Evolutionary conservation across 2,888 invertebrate species (phyloP), one percentile per base, ranked within the genome.

Genomic region (Mimachlamys varia): DNA sequence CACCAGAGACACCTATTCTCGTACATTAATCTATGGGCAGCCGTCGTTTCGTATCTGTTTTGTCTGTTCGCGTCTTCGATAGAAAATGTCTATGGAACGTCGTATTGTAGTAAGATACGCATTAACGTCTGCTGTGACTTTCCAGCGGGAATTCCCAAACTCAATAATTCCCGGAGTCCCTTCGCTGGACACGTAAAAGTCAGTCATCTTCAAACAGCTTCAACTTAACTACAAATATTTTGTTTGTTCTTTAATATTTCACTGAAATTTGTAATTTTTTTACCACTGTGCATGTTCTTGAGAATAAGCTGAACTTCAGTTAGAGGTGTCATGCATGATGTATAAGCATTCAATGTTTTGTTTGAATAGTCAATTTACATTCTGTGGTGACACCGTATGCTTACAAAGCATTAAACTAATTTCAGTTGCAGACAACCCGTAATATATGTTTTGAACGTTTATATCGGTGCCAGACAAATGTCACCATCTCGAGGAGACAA

Each of bases 401-500:
- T 76, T 19, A 15, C 3, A 53, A 53, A 53, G 53, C 33, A n/a
- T 76, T 76, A 76, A 19, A 62, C 27, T 33, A 76, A 76, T 33
- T 22, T 33, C 33, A 76, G 76, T 22, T 33, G 33, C 76, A 76
- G 27, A 27, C 33, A 33, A n/a, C 13, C 27, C 2, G 22, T 44
- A 44, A 76, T 76, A 33, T 76, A 27, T 76, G 33, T 33, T 76
- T 76, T 58, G 19, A 76, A 33, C 33, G 76, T 27, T 76, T 76
- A 27, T 76, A 17, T 58, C 58, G 58, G 58, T 58, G 22, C 76
- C 76, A 76, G 76, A 76, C 76, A 76, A 76, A 76, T 76, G 76
- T 76, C 76, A 76, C 13, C 76, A 76, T 76, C 76, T 27, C 33
- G 76, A 76, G 76, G 33, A 76, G 76, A 76, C 76, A 76, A 27